Base-by-base conservation (phyloP, 2,888 invertebrate species). In the Harpalus rubripes region DNA sequence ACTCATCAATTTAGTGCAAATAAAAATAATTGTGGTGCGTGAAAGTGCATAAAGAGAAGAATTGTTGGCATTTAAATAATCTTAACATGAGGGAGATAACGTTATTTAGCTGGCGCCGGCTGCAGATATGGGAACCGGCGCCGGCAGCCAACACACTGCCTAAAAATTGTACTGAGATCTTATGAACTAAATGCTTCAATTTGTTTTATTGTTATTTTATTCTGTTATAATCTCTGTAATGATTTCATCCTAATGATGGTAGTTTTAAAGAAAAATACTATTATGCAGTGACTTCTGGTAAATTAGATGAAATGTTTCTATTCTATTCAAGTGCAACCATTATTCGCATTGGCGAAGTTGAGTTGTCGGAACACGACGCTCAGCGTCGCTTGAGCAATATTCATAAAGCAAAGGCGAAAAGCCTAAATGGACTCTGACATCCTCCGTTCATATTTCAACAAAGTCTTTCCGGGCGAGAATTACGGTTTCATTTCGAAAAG, bases 371-470 rank as follows among this genome's bases (percentile, higher is more conserved):
- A 32, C 32, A 32, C 32, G 6, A 32, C 32, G 32, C 32, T 4
- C 32, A 32, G 32, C 32, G 32, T 1, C 44, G 44, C 44, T 52
- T 12, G 12, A 8, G 44, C 44, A 52, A 52, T 52, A 10, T 52
- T 52, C 44, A 52, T 52, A 52, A 52, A 52, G 44, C 44, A 12
- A 52, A 8, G 2, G 10, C 10, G 32, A 32, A 52, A 12, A 8
- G 44, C 44, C 44, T 52, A 52, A 52, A 52, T 52, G 44, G 44
- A 52, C 44, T 52, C 44, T 52, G 44, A 52, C 44, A 12, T 52
- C 44, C 6, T 12, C 44, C 44, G 12, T 52, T 52, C 44, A 52
- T 52, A 52, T 52, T 52, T 52, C 44, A 52, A 52, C 44, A 52
- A 52, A 52, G 44, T 52, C 44, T 52, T 52, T 52, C 44, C 44